These are phyloP conservation scores for Gymnocheta viridis DNA, from an alignment of 2,888 invertebrate species.

Conservation along the genomic window DNA sequence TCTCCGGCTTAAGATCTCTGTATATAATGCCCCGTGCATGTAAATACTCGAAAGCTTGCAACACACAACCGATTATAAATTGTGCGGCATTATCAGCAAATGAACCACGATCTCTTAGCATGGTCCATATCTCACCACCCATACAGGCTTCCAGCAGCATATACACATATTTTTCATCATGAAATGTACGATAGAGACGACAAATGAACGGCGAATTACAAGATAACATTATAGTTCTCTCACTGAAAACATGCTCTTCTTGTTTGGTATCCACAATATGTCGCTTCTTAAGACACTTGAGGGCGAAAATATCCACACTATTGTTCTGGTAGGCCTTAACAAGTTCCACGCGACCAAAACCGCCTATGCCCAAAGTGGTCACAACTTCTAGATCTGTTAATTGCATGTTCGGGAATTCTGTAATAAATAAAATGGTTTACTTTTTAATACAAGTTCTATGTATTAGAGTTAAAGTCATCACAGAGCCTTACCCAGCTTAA, in stretches of 20 bases:
- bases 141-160: conserved; percentile 97
- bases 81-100: conserved; percentile 92
- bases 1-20: conserved; percentile 97
- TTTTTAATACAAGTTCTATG: background rate
- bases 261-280: conserved; percentile 95
- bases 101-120: conserved; percentile 91
- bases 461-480: no score
- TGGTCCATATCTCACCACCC: conserved; percentile 97
- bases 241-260: conserved; percentile 94
- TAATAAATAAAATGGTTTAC: background rate
- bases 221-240: conserved; percentile 91
- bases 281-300: conserved; percentile 94
- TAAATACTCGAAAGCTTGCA: conserved; percentile 95
- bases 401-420: conserved; percentile 87
- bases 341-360: conserved; percentile 94
- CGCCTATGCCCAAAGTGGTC: conserved; percentile 95
- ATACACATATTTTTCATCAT: conserved; percentile 95
- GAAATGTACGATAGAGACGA: conserved; percentile 94
- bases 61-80: conserved; percentile 95
- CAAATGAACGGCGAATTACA: conserved; percentile 83
- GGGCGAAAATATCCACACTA: conserved; percentile 86
- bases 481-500: conserved; percentile 78
- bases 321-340: conserved; percentile 85
- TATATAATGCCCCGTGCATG: conserved; percentile 93
- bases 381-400: conserved; percentile 91